Evolutionary conservation across 2,888 invertebrate species (phyloP), one percentile per base, ranked within the genome.

Genomic region (Schizaphis graminum): DNA sequence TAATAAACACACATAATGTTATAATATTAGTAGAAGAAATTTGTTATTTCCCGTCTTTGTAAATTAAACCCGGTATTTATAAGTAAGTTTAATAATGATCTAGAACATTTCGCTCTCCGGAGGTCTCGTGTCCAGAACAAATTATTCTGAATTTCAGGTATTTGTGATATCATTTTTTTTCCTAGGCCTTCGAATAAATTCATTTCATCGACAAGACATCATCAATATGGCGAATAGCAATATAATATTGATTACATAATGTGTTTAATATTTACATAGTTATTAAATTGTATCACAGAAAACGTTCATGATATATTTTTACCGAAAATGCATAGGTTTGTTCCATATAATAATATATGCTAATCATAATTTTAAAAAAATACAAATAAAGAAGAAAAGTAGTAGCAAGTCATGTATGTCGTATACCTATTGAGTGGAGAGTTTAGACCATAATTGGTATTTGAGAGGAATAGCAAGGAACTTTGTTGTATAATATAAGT

Each of bases 1-100:
- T 90, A 90, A 77, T 77, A 90, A 56, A 47, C 90, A 61, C 90
- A 61, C n/a, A 61, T 53, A 53, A 91, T 91, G 44, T 47, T 90
- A 53, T 53, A 67, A 49, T 53, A 53, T 91, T 91, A 35, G 35
- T 77, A 16, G 49, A 16, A 8, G 41, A 91, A 91, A 77, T 91
- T 35, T 77, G 77, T 53, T 91, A 90, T 91, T 91, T 91, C 61
- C 57, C 61, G 61, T 67, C 11, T 91, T 35, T 35, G 49, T 13
- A 49, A 67, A 49, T 35, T 49, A 35, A 77, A 49, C 49, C 49
- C 24, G 35, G 49, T 49, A 24, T 49, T 11, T 67, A 47, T 2
- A n/a, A 56, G 47, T 35, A 13, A n/a, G n/a, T n/a, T 21, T 56
- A 56, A 77, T 91, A 53, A 84, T 61, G 41, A 47, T 53, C n/a